A percentile compares a stretch with the other conserved stretches of the same genome.
These are phyloP conservation scores for Mus spicilegus DNA, from an alignment of 2,113 vertebrate genomes.

Conservation along the genomic window DNA sequence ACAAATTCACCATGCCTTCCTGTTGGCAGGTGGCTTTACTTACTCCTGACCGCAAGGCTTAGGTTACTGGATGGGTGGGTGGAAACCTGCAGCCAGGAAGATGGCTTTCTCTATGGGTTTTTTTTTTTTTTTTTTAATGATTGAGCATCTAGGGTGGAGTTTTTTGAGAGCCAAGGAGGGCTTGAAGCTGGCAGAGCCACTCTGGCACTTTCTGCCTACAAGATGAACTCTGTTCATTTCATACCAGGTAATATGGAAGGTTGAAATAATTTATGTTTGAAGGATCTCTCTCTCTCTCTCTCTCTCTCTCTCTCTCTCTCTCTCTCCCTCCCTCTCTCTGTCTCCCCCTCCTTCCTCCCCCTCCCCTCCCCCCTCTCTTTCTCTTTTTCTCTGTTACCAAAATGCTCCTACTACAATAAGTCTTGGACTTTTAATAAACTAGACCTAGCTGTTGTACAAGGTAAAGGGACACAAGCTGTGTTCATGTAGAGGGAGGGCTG, in stretches of 20 bases:
- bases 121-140: slow-evolving; percentile 17
- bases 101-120: slow-evolving; percentile 5
- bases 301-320: background rate
- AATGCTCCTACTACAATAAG: slow-evolving; percentile 65
- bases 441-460: slow-evolving; percentile 59
- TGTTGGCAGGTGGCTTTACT: background rate
- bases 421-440: slow-evolving; percentile 69
- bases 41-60: background rate
- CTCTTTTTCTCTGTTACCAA: slow-evolving; percentile 36
- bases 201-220: slow-evolving; percentile 61
- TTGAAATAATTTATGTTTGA: slow-evolving; percentile 75
- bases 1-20: background rate
- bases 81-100: slow-evolving; percentile 24
- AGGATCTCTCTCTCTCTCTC: background rate
- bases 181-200: slow-evolving; percentile 59
- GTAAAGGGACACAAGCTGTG: slow-evolving; percentile 61
- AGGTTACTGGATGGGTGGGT: slow-evolving; percentile 46
- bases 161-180: slow-evolving; percentile 56
- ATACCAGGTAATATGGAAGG: slow-evolving; percentile 63
- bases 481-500: slow-evolving; percentile 36
- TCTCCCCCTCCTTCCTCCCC: background rate
- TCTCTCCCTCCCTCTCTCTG: background rate
- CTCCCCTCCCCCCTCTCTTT: background rate
- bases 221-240: slow-evolving; percentile 76
- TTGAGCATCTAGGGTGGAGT: slow-evolving; percentile 46